phyloP scores from a whole-genome alignment of 2,888 invertebrate genomes.

The Drosophila prolongata region DNA sequence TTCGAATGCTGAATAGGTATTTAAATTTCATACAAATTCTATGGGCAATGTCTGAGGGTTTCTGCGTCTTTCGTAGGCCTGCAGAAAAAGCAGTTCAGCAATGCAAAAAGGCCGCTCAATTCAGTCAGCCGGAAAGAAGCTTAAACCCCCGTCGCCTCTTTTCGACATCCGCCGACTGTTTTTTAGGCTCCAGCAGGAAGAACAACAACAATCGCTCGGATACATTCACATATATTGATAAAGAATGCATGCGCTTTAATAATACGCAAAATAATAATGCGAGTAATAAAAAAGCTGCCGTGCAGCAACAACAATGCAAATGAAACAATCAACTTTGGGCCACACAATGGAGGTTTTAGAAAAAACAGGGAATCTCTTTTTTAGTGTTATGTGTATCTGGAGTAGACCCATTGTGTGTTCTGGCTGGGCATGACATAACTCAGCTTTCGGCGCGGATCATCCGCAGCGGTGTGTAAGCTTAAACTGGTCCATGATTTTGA shows the following conservation, averaged over 20 bases:
- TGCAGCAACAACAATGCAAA: slow-evolving; percentile 37
- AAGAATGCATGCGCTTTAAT: slow-evolving; percentile 74
- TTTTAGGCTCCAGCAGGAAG: slow-evolving; percentile 15
- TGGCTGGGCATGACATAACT: slow-evolving; percentile 52
- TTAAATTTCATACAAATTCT: slow-evolving; percentile 81
- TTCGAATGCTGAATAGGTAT: slow-evolving; percentile 81
- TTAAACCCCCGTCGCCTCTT: slow-evolving; percentile 50
- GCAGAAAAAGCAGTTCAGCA: slow-evolving; percentile 65
- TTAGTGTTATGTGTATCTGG: slow-evolving; percentile 7
- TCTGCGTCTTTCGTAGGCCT: slow-evolving; percentile 54
- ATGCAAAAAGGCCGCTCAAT: slow-evolving; percentile 73
- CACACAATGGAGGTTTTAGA: slow-evolving; percentile 60
- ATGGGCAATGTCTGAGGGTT: slow-evolving; percentile 62
- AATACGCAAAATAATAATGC: slow-evolving; percentile 69
- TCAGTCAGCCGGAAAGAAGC: slow-evolving; percentile 68
- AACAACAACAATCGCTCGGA: slow-evolving; percentile 30
- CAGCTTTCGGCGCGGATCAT: slow-evolving; percentile 50
- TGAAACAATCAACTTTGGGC: slow-evolving; percentile 58
- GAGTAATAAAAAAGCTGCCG: slow-evolving; percentile 41
- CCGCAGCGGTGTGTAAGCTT: slow-evolving; percentile 56
- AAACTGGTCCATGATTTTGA: slow-evolving; percentile 45
- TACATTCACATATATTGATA: slow-evolving; percentile 50
- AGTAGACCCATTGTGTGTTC: slow-evolving; percentile 28
- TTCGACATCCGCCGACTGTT: slow-evolving; percentile 61
- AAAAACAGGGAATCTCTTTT: slow-evolving; percentile 36